Base-by-base conservation (phyloP, 2,888 invertebrate species). In the Nephrocerus scutellatus region DNA sequence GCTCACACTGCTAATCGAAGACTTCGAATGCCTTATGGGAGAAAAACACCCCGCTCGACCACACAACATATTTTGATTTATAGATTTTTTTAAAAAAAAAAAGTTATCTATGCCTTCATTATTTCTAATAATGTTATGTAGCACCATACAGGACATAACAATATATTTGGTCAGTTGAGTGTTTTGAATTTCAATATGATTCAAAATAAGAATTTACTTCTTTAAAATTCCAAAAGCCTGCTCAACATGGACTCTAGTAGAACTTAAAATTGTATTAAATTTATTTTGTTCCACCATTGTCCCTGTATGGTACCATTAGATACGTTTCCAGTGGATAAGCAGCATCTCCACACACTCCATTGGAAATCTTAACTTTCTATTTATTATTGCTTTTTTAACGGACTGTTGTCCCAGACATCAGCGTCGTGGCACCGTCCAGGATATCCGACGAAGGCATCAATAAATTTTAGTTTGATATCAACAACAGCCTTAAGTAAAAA, bases 171-270 rank as follows among this genome's bases (percentile, higher is more conserved):
- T n/a, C 4, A 39, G 6, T 34, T 14, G 26, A 2, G 31, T 15
- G 7, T 44, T 36, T 23, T 30, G 25, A 19, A 39, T 35, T 21
- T 44, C 37, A 25, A 47, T 30, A 33, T 36, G 36, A 16, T 43
- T 41, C 20, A 43, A 24, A 23, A 41, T 39, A 28, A 39, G 20
- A 37, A 34, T 41, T 22, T 37, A 41, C 31, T 44, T 35, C 22
- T 38, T 47, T 22, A 40, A 43, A 12, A 44, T 24, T 19, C 41
- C 43, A 36, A 47, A 47, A 19, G 43, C 44, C 24, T 47, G 43
- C 22, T 43, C 43, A 12, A 43, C 37, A 37, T 35, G 30, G 9
- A 47, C 44, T 30, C 40, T 37, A 14, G 38, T 40, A 8, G 47
- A 47, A 30, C 32, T 39, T 32, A 39, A 33, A 37, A 33, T 31